These are phyloP conservation scores for Hemaris fuciformis DNA, from an alignment of 2,888 invertebrate genomes.

Conservation along the genomic window DNA sequence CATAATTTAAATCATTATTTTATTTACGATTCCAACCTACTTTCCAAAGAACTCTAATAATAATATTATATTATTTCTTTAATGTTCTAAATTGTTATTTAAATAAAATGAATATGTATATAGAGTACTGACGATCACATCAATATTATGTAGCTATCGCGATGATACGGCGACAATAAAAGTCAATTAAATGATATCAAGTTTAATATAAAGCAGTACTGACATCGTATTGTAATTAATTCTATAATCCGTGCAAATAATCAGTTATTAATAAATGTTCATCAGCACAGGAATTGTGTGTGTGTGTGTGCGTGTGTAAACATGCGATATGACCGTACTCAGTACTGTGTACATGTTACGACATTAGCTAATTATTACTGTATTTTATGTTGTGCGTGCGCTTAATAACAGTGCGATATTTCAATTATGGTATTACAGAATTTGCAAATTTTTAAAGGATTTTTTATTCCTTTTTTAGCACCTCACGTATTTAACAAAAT, in stretches of 20 bases:
- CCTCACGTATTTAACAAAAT: no score
- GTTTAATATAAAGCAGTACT: not conserved
- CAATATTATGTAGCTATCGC: not conserved
- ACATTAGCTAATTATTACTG: not conserved
- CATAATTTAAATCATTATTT: no score
- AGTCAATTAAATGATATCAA: not conserved
- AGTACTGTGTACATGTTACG: not conserved
- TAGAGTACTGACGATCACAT: no score
- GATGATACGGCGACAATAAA: no score
- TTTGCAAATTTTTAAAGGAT: not conserved
- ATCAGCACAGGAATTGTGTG: not conserved
- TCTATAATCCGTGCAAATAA: not conserved
- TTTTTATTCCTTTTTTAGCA: not conserved
- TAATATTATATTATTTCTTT: no score
- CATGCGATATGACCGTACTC: not conserved
- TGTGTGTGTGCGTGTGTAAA: no score
- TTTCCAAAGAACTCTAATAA: no score
- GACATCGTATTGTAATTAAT: not conserved
- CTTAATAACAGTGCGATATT: not conserved
- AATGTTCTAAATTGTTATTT: no score
- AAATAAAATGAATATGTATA: no score
- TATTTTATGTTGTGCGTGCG: not conserved
- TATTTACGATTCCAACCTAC: no score
- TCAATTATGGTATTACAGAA: not conserved
- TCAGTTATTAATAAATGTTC: not conserved